Evolutionary conservation across 2,888 invertebrate species (phyloP).

Genomic region (Alitta virens): DNA sequence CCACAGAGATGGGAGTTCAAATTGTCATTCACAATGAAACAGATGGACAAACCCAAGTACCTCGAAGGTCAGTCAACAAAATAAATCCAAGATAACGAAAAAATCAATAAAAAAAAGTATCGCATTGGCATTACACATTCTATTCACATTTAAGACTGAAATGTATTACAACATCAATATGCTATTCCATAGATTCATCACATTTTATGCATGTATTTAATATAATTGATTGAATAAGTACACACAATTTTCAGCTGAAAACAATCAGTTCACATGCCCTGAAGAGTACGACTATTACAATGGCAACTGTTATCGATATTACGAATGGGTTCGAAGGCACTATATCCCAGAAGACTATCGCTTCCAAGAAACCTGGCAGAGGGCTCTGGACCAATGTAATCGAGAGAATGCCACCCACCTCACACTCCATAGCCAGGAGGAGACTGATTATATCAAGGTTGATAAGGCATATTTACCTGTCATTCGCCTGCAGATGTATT

Average conservation of each 20-base stretch:
- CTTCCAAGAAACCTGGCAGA: conserved; percentile 21
- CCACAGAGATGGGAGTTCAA: conserved; percentile 27
- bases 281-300: conserved; percentile 8
- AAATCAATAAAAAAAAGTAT: too few species aligned
- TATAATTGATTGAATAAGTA: too few species aligned
- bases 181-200: background rate
- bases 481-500: too few species aligned
- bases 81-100: too few species aligned
- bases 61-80: background rate
- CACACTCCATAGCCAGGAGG: conserved; percentile 22
- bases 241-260: too few species aligned
- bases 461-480: too few species aligned
- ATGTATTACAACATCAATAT: too few species aligned
- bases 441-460: conserved; percentile 28
- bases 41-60: background rate
- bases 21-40: conserved; percentile 12
- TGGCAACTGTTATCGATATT: conserved; percentile 26
- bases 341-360: conserved; percentile 2
- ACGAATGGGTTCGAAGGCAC: conserved; percentile 24
- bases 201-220: too few species aligned
- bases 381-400: conserved; percentile 13
- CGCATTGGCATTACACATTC: too few species aligned
- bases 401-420: conserved; percentile 20
- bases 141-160: too few species aligned
- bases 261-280: background rate